Evolutionary conservation across 2,113 vertebrate genomes (phyloP).

Genomic region (Nesoenas mayeri): DNA sequence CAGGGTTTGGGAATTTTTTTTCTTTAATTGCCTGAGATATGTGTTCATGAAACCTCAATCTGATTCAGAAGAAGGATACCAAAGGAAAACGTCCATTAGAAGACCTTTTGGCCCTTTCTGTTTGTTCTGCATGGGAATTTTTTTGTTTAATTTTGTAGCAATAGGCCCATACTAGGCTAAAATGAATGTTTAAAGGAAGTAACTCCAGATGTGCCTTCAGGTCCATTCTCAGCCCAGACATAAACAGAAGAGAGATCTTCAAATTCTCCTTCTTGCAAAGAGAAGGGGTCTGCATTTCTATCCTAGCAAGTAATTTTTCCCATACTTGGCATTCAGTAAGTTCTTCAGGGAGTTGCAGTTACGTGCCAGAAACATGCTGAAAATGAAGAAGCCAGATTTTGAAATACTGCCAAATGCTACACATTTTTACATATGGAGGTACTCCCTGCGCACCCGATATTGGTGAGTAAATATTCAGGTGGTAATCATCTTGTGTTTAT

Average conservation of each 20-base stretch:
- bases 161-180: background rate
- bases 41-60: background rate
- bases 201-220: background rate
- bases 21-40: background rate
- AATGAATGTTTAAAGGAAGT: conserved; percentile 16
- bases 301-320: conserved; percentile 1
- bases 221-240: background rate
- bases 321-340: background rate
- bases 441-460: background rate
- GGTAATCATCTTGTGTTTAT: background rate
- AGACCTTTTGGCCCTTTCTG: background rate
- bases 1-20: conserved; percentile 2
- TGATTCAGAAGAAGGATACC: background rate
- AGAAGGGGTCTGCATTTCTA: conserved; percentile 33
- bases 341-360: background rate
- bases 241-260: background rate
- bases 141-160: background rate
- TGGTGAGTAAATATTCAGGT: background rate
- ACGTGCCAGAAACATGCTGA: background rate
- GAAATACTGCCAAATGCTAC: background rate
- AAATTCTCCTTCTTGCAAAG: background rate
- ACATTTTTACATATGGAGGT: background rate
- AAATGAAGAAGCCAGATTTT: conserved; percentile 28
- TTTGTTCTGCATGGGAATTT: background rate
- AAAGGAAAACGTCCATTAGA: background rate